Percentiles rank a stretch among this genome's conserved stretches.
Conservation (phyloP, 1,140 invertebrate species). For the Matsumurasca onukii region DNA sequence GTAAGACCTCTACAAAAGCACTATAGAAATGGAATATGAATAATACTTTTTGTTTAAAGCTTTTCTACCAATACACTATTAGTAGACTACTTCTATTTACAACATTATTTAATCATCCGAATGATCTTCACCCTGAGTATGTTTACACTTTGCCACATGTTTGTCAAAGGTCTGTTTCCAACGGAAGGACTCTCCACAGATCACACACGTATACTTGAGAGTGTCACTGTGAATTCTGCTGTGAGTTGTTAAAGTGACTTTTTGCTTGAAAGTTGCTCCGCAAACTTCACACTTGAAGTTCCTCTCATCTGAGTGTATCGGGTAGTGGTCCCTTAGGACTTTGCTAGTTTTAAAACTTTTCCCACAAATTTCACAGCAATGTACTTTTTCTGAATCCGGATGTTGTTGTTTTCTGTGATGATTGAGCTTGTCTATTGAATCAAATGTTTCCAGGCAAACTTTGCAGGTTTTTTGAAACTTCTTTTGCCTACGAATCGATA, state of each 20-base stretch:
- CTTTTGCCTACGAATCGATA: too few relatives aligned
- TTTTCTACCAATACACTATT: too few relatives aligned
- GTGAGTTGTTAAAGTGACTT: background rate
- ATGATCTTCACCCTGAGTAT: background rate
- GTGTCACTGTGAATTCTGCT: conserved; percentile 3
- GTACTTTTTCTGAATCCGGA: too few relatives aligned
- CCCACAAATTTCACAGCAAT: too few relatives aligned
- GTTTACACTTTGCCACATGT: background rate
- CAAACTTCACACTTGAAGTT: background rate
- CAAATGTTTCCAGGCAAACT: too few relatives aligned
- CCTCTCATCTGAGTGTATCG: background rate
- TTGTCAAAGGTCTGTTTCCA: conserved; percentile 15
- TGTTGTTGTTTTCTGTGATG: too few relatives aligned
- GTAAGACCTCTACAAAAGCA: too few relatives aligned
- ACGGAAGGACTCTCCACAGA: background rate
- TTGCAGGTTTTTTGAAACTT: too few relatives aligned
- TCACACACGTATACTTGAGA: background rate
- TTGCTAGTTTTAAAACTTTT: background rate
- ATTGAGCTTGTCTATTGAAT: too few relatives aligned
- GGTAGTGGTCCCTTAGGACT: background rate
- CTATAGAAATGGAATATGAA: too few relatives aligned
- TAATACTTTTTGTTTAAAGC: too few relatives aligned
- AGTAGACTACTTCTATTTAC: background rate
- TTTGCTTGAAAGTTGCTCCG: background rate
- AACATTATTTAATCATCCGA: background rate